Percentiles rank a stretch among this genome's conserved stretches.
phyloP scores from a whole-genome alignment of 1,140 invertebrate genomes.

The Eumeta japonica region DNA sequence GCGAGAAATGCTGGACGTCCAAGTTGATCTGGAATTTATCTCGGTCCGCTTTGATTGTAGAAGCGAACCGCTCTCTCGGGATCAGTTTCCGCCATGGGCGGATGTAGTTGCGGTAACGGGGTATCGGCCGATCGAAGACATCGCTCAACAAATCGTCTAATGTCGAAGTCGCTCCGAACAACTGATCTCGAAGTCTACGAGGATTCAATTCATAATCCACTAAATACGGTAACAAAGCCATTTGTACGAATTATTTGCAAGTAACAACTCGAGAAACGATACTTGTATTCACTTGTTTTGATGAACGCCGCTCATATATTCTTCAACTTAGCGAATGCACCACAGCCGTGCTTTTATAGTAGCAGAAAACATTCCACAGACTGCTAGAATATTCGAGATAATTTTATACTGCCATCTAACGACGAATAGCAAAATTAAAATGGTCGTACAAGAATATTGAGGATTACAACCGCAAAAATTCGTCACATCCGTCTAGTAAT shows the following conservation, averaged over 20 bases:
- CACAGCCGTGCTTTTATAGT: conserved; percentile 23
- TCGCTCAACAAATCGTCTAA: conserved; percentile 31
- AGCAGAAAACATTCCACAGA: conserved; percentile 16
- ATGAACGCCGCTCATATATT: neutral
- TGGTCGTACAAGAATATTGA: too few species aligned
- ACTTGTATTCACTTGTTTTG: conserved; percentile 11
- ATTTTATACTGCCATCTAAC: conserved; percentile 14
- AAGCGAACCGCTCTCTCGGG: conserved; percentile 21
- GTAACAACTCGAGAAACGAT: too few species aligned
- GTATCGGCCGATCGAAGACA: conserved; percentile 27
- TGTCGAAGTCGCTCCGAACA: conserved; percentile 30
- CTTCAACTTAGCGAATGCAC: conserved; percentile 8
- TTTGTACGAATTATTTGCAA: too few species aligned
- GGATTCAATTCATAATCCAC: conserved; percentile 35
- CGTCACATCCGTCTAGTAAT: neutral
- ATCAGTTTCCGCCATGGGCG: conserved; percentile 35
- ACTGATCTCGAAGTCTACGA: conserved; percentile 23
- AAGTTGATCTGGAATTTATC: conserved; percentile 66
- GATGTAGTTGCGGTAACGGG: conserved; percentile 20
- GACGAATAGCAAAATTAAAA: conserved; percentile 15
- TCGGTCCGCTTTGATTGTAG: conserved; percentile 38
- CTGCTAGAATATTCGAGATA: conserved; percentile 17
- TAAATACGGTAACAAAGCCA: conserved; percentile 38
- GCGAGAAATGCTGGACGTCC: conserved; percentile 83
- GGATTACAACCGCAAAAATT: too few species aligned